phyloP scores from a whole-genome alignment of 2,888 invertebrate genomes.

The Hyposoter didymator region DNA sequence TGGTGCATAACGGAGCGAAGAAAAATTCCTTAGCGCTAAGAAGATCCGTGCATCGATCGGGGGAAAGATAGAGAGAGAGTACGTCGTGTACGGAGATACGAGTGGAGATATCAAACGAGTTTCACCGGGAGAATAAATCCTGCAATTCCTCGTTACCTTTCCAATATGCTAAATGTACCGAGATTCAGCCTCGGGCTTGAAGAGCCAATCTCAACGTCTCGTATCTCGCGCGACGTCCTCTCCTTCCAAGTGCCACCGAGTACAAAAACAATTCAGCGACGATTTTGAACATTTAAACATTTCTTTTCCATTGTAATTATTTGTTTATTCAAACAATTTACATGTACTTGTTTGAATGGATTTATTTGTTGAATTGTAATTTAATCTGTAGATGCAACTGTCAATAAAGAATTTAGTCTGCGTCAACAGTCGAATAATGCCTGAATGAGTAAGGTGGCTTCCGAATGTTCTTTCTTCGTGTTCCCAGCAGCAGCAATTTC shows the following conservation, averaged over 20 bases:
- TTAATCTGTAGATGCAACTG: constrained; percentile 45
- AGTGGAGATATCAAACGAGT: constrained; percentile 60
- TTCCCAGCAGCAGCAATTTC: neutral
- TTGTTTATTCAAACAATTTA: constrained; percentile 16
- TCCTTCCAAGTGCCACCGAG: neutral
- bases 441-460: neutral
- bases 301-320: neutral
- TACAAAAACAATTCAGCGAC: neutral
- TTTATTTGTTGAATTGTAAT: neutral
- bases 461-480: neutral
- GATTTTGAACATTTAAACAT: neutral
- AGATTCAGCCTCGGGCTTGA: neutral
- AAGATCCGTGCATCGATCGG: constrained; percentile 24
- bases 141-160: constrained; percentile 58
- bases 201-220: constrained; percentile 14
- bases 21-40: constrained; percentile 20
- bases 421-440: constrained; percentile 11
- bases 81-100: constrained; percentile 60
- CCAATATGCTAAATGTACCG: constrained; percentile 45
- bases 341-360: neutral
- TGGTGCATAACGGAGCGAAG: constrained; percentile 30
- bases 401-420: constrained; percentile 59
- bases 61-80: constrained; percentile 26
- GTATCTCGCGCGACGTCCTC: constrained; percentile 29
- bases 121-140: constrained; percentile 32